Evolutionary conservation across 2,888 invertebrate species (phyloP), one percentile per base, ranked within the genome.

Genomic region (Caenorhabditis sulstoni): DNA sequence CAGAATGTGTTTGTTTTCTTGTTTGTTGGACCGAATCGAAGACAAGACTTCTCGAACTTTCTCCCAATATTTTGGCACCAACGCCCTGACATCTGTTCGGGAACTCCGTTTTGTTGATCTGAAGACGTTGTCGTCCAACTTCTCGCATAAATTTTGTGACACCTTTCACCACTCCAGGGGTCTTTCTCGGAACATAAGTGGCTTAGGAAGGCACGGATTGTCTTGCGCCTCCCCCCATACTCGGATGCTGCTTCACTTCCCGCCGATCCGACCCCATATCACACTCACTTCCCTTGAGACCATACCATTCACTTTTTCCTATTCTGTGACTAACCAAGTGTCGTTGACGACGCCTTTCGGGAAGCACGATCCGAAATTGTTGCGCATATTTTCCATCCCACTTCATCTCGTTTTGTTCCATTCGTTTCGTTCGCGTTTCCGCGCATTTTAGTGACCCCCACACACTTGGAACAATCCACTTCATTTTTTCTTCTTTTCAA

Each of bases 311-410:
- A 18, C 66, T 61, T 74, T 61, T 74, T 74, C 29, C 23, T 50
- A 23, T 23, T 52, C 52, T 52, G 55, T 18, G 47, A 57, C 55
- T 59, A 52, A 45, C 44, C 44, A 47, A 57, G 49, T 57, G 59
- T 68, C 49, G 59, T 67, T 37, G 50, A 20, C 64, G 73, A 65
- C 53, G 55, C 41, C 41, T 53, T 62, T 62, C 53, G 23, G 45
- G 65, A 65, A 29, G 29, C 29, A 29, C 29, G 7, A 29, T 29
- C 29, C 29, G 29, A 65, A 66, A 74, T 74, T 74, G 74, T 74
- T 74, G 74, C 74, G 74, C 74, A 74, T 74, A 74, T 74, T 74
- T 65, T 74, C 74, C 66, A 73, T 73, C 52, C 70, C 70, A 70
- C 70, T 70, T 73, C 62, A 73, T 73, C 39, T 64, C 70, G 61